Evolutionary conservation across 2,797 vertebrate genomes (phyloP), one percentile per base, ranked within the genome.

Genomic region (Atherinosoma microstoma): DNA sequence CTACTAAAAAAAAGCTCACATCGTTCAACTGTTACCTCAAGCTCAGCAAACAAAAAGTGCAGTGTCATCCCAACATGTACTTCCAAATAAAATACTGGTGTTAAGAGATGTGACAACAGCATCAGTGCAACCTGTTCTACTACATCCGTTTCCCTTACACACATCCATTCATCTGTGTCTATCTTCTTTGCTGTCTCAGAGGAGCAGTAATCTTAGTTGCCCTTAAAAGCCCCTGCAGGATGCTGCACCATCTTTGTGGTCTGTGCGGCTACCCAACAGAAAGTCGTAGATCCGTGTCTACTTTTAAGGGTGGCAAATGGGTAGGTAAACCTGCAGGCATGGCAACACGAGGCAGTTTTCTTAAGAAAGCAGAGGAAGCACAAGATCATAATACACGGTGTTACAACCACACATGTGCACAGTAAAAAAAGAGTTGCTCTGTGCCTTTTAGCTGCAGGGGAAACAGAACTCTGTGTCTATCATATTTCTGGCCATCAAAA

Each of bases 211-310:
- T 67, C 76, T 79, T 57, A 73, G 83, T 78, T 82, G 83, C 78
- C 78, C 78, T 77, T 67, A 90, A 88, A 87, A 88, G n/a, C 76
- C 75, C 75, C 75, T 61, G 71, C 38, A 79, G 83, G 80, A 81
- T 54, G 9, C 67, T 16, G 68, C 56, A 2, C 63, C 6, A 13
- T 45, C 79, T 76, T 80, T 67, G 77, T 62, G 54, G 75, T 24
- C 74, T 64, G 18, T 3, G 45, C 61, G 45, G 53, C 64, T 72
- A 85, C 79, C 85, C 75, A 80, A 70, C 60, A 65, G 54, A 82
- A 87, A 82, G 74, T 29, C 29, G 20, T 7, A 16, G 65, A 53
- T n/a, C 56, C 4, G 1, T 4, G 12, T 53, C 49, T 53, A 58
- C 22, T 59, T 35, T 27, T 76, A 66, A 11, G 42, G 27, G 47